Evolutionary conservation across 2,113 vertebrate genomes (phyloP).

Genomic region (Uria aalge): DNA sequence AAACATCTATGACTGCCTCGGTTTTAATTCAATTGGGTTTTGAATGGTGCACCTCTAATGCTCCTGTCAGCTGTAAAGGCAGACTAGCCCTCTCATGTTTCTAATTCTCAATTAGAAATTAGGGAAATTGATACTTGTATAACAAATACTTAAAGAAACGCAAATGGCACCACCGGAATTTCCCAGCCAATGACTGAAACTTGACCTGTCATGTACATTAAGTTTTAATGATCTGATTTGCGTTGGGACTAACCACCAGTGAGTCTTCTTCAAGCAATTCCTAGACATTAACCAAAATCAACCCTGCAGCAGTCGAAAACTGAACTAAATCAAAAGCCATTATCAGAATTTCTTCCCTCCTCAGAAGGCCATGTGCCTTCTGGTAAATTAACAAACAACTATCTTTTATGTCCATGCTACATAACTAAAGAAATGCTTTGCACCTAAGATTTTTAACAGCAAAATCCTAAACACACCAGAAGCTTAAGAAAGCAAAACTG

Average conservation of each 20-base stretch:
- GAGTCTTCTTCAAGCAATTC: background rate
- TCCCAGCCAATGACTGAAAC: background rate
- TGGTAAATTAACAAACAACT: background rate
- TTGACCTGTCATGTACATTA: background rate
- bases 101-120: background rate
- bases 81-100: background rate
- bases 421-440: background rate
- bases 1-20: background rate
- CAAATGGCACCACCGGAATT: background rate
- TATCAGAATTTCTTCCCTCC: background rate
- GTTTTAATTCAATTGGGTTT: background rate
- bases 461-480: background rate
- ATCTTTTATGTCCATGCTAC: background rate
- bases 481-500: background rate
- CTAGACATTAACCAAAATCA: background rate
- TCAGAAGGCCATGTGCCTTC: background rate
- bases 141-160: background rate
- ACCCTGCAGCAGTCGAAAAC: background rate
- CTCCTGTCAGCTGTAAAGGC: background rate
- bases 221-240: background rate
- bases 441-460: background rate
- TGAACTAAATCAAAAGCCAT: background rate
- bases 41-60: background rate
- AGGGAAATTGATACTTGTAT: background rate
- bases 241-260: background rate